A percentile compares a stretch with the other conserved stretches of the same genome.
These are phyloP conservation scores for Erythrolamprus reginae DNA, from an alignment of 2,113 vertebrate genomes.

Conservation along the genomic window DNA sequence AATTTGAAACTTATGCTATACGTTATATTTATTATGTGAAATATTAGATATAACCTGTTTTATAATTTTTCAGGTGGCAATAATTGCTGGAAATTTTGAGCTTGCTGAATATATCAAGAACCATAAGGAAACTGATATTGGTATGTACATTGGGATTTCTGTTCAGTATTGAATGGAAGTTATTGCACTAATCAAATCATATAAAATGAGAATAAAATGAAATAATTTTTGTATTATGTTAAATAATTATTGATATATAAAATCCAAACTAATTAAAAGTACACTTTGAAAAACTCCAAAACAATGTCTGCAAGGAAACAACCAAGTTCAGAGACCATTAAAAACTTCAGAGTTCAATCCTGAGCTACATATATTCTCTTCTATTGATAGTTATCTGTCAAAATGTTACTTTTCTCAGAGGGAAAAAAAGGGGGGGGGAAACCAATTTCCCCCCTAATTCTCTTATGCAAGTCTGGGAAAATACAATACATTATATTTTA, in stretches of 20 bases:
- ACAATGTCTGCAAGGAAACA: not conserved
- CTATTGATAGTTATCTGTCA: not conserved
- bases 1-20: not conserved
- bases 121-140: slow-evolving; percentile 87
- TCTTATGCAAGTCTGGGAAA: not conserved
- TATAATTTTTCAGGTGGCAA: slow-evolving; percentile 82
- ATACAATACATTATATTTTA: not conserved
- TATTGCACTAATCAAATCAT: not conserved
- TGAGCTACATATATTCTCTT: not conserved
- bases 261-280: not conserved
- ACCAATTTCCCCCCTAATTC: too few species aligned
- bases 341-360: not conserved
- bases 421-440: too few species aligned
- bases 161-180: not conserved
- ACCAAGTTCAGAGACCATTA: not conserved
- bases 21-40: not conserved
- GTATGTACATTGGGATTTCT: slow-evolving; percentile 68
- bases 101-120: slow-evolving; percentile 94
- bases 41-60: slow-evolving; percentile 21
- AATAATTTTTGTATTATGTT: not conserved
- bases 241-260: not conserved
- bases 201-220: not conserved
- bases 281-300: not conserved
- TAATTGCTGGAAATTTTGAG: slow-evolving; percentile 96
- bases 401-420: not conserved